These are phyloP conservation scores for Diploptera punctata DNA, from an alignment of 2,888 invertebrate species.

Conservation along the genomic window DNA sequence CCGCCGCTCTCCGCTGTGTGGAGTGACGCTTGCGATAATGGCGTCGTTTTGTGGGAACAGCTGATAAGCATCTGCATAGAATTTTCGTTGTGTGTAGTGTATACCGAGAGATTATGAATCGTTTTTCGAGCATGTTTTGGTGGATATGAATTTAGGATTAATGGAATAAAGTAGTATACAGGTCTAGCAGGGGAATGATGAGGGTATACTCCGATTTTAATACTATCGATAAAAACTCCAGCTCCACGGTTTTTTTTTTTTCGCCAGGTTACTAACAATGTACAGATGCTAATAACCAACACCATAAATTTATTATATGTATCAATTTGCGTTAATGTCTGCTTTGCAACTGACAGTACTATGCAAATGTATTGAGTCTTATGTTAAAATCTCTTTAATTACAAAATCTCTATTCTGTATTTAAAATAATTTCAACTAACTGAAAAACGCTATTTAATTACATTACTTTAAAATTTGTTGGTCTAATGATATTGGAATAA, in stretches of 20 bases:
- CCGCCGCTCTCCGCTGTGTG: constrained; percentile 30
- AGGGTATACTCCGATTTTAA: constrained; percentile 26
- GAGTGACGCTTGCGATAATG: constrained; percentile 31
- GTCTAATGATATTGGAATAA: too few relatives aligned
- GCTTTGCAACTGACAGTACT: too few relatives aligned
- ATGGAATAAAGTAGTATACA: constrained; percentile 30
- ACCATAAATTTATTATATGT: neutral
- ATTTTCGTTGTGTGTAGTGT: constrained; percentile 28
- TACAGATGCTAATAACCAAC: neutral
- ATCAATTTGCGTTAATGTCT: neutral
- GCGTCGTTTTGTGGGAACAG: constrained; percentile 31
- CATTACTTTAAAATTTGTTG: too few relatives aligned
- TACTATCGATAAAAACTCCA: constrained; percentile 17
- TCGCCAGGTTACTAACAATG: constrained; percentile 1
- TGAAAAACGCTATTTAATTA: too few relatives aligned
- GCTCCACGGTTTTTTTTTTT: neutral
- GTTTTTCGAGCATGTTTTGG: constrained; percentile 31
- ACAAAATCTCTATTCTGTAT: too few relatives aligned
- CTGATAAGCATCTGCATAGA: constrained; percentile 29
- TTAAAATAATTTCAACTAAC: too few relatives aligned
- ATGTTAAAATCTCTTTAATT: too few relatives aligned
- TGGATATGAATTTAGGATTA: constrained; percentile 29
- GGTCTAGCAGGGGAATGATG: constrained; percentile 23
- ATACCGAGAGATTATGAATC: constrained; percentile 21
- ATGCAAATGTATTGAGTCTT: too few relatives aligned